Conservation (phyloP, 1,140 invertebrate genomes). For the Camponotus vicinus region DNA sequence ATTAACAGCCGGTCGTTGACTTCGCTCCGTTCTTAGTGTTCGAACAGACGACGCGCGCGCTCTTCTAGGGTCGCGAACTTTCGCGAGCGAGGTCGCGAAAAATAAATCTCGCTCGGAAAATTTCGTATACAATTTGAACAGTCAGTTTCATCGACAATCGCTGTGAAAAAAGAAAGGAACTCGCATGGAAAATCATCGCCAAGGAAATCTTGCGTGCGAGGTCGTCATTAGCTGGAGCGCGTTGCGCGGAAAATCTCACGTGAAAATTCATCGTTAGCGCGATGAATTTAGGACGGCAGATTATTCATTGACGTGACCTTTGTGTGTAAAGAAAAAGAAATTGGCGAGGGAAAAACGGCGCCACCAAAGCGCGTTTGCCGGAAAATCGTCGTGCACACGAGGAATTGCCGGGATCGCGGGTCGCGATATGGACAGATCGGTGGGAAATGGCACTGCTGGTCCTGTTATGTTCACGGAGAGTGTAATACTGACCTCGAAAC, state of each 20-base stretch:
- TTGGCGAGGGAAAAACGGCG: background rate
- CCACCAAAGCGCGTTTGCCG: background rate
- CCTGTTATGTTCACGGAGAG: slow-evolving; percentile 41
- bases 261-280: slow-evolving; percentile 43
- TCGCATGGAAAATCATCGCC: slow-evolving; percentile 26
- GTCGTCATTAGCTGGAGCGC: slow-evolving; percentile 25
- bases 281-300: slow-evolving; percentile 34
- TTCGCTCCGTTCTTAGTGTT: slow-evolving; percentile 43
- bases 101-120: slow-evolving; percentile 20
- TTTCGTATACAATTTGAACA: background rate
- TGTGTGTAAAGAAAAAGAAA: background rate
- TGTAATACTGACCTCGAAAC: slow-evolving; percentile 71
- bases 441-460: slow-evolving; percentile 51
- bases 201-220: slow-evolving; percentile 34
- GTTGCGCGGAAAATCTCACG: slow-evolving; percentile 20
- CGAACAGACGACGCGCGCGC: slow-evolving; percentile 4
- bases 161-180: slow-evolving; percentile 8
- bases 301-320: slow-evolving; percentile 3
- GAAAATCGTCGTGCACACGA: slow-evolving; percentile 3
- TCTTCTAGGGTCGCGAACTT: slow-evolving; percentile 21
- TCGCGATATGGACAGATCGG: slow-evolving; percentile 20
- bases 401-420: background rate
- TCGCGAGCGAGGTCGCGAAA: slow-evolving; percentile 12
- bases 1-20: slow-evolving; percentile 64
- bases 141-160: slow-evolving; percentile 8